Evolutionary conservation across 2,797 vertebrate species (phyloP).

Genomic region (Trematomus bernacchii): DNA sequence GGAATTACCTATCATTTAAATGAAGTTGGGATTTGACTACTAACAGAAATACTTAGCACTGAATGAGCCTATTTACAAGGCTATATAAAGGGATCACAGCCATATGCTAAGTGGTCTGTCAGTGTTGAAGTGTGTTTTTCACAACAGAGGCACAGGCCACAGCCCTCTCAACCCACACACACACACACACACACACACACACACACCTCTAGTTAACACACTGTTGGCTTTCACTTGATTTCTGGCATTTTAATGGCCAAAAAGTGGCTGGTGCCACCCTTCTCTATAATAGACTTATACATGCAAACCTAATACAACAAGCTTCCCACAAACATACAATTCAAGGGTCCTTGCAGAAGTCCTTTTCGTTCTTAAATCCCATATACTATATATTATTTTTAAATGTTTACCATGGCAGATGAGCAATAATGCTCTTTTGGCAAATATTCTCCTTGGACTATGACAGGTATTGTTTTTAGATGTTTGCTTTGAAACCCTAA

Average conservation of each 20-base stretch:
- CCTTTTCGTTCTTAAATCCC: background rate
- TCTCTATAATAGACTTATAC: conserved; percentile 24
- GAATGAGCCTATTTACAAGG: conserved; percentile 48
- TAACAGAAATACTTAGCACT: conserved; percentile 17
- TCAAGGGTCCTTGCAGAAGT: background rate
- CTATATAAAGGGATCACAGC: conserved; percentile 40
- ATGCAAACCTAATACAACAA: conserved; percentile 17
- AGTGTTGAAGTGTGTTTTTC: conserved; percentile 34
- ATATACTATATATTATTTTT: background rate
- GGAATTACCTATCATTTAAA: background rate
- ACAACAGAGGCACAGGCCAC: conserved; percentile 33
- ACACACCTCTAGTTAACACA: no score
- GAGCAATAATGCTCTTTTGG: background rate
- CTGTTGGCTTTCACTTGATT: conserved; percentile 49
- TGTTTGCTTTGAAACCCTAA: background rate
- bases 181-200: no score
- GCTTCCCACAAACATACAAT: conserved; percentile 1
- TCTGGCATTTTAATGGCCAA: conserved; percentile 49
- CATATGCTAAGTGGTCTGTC: conserved; percentile 43
- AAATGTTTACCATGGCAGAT: background rate
- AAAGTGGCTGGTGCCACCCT: conserved; percentile 19
- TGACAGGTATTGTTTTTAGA: background rate
- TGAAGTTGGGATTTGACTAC: background rate
- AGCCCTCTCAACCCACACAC: background rate
- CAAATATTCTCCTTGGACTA: background rate